These are phyloP conservation scores for Aproaerema taeniolella DNA, from an alignment of 2,888 invertebrate genomes.

Conservation along the genomic window DNA sequence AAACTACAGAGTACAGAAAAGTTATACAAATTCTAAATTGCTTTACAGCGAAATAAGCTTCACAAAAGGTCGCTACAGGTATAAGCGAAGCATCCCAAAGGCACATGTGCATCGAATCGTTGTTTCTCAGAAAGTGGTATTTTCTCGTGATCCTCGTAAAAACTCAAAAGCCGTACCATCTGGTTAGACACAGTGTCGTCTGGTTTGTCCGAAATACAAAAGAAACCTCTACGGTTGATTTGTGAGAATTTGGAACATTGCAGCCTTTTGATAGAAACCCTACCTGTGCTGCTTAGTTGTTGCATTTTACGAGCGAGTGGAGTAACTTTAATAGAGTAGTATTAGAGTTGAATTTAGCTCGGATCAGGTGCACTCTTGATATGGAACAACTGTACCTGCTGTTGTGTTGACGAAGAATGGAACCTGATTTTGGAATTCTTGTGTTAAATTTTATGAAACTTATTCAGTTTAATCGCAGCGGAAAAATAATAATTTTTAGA, in stretches of 20 bases:
- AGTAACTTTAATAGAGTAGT: too few relatives aligned
- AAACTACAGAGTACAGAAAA: too few relatives aligned
- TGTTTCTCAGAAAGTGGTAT: slow-evolving; percentile 43
- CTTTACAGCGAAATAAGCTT: slow-evolving; percentile 3
- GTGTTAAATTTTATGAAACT: too few relatives aligned
- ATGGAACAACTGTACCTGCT: slow-evolving; percentile 14
- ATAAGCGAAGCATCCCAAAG: slow-evolving; percentile 33
- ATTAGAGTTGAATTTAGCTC: too few relatives aligned
- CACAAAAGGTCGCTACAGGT: slow-evolving; percentile 45
- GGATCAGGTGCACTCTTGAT: too few relatives aligned
- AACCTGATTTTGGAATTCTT: neutral
- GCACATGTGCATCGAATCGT: slow-evolving; percentile 50
- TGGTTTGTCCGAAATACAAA: slow-evolving; percentile 39
- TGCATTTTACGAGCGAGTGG: too few relatives aligned
- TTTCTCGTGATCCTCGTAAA: slow-evolving; percentile 30
- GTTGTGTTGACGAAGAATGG: neutral
- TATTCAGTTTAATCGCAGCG: too few relatives aligned
- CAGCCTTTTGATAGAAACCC: slow-evolving; percentile 2
- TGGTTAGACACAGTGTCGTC: slow-evolving; percentile 67
- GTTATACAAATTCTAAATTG: neutral
- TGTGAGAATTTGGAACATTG: neutral
- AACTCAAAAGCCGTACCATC: slow-evolving; percentile 51
- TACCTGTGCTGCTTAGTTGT: too few relatives aligned
- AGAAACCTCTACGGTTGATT: slow-evolving; percentile 18
- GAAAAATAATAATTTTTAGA: too few relatives aligned